Percentiles rank a stretch among this genome's conserved stretches.
Conservation (phyloP, 1,140 invertebrate genomes). For the Steinernema feltiae region DNA sequence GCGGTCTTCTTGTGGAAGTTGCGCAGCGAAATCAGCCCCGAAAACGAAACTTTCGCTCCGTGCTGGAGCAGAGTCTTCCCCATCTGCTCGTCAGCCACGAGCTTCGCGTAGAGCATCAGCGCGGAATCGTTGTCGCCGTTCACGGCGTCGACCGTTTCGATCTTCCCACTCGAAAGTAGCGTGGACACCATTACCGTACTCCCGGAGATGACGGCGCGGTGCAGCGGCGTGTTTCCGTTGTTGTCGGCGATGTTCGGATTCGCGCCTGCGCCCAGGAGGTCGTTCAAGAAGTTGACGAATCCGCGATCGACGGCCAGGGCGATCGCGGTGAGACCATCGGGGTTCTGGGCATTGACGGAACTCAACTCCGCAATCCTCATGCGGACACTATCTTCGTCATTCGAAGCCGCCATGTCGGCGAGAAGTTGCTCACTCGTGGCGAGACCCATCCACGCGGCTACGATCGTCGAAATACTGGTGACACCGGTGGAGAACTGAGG, state of each 20-base stretch:
- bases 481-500: not conserved
- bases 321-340: not conserved
- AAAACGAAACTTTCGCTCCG: not conserved
- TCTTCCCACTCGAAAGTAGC: not conserved
- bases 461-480: not conserved
- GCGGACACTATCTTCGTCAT: not conserved
- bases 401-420: not conserved
- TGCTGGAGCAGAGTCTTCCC: not conserved
- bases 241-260: not conserved
- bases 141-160: not conserved
- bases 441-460: not conserved
- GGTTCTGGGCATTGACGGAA: not conserved
- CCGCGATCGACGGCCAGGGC: not conserved
- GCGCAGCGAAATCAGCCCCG: not conserved
- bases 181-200: not conserved
- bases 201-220: not conserved
- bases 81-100: not conserved
- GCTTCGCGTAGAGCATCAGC: not conserved
- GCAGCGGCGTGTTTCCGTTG: not conserved
- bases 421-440: not conserved
- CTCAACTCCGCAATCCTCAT: not conserved
- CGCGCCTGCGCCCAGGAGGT: not conserved
- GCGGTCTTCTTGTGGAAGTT: not conserved
- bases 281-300: not conserved
- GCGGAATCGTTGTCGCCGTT: not conserved